These are phyloP conservation scores for Zygothrica quintamaculata DNA, from an alignment of 2,888 invertebrate species.

Conservation along the genomic window DNA sequence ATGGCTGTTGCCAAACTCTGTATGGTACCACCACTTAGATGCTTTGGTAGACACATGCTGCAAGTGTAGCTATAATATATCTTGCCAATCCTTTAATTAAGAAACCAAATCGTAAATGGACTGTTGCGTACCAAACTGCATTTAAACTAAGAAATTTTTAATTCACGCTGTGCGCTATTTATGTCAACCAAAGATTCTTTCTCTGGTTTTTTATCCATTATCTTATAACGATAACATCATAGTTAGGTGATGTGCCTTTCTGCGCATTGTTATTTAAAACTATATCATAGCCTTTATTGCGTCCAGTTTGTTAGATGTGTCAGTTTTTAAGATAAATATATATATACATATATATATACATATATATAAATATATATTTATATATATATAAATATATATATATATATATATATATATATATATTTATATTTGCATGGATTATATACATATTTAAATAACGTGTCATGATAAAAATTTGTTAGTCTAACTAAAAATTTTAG, in stretches of 20 bases:
- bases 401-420: slow-evolving; percentile 38
- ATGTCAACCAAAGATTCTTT: slow-evolving; percentile 40
- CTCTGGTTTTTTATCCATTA: slow-evolving; percentile 46
- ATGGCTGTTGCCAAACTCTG: slow-evolving; percentile 68
- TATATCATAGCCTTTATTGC: slow-evolving; percentile 20
- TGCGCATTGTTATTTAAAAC: slow-evolving; percentile 58
- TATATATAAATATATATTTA: slow-evolving; percentile 6
- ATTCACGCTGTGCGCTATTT: slow-evolving; percentile 54
- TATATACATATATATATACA: slow-evolving; percentile 25
- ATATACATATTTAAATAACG: slow-evolving; percentile 69
- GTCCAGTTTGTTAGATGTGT: slow-evolving; percentile 30
- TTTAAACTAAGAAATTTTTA: slow-evolving; percentile 54
- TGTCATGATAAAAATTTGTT: slow-evolving; percentile 69
- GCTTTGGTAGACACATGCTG: slow-evolving; percentile 74
- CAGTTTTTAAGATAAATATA: slow-evolving; percentile 36
- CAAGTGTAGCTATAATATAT: not conserved
- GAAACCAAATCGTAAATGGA: not conserved
- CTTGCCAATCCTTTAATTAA: slow-evolving; percentile 1
- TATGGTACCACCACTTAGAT: slow-evolving; percentile 64
- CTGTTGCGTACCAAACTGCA: slow-evolving; percentile 29
- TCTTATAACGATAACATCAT: slow-evolving; percentile 31
- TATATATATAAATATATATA: too few species aligned
- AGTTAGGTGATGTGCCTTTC: slow-evolving; percentile 31
- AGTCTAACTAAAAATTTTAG: slow-evolving; percentile 35
- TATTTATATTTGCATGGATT: too few species aligned